These are phyloP conservation scores for Sinocyclocheilus maitianheensis DNA, from an alignment of 2,113 vertebrate genomes.

Conservation along the genomic window DNA sequence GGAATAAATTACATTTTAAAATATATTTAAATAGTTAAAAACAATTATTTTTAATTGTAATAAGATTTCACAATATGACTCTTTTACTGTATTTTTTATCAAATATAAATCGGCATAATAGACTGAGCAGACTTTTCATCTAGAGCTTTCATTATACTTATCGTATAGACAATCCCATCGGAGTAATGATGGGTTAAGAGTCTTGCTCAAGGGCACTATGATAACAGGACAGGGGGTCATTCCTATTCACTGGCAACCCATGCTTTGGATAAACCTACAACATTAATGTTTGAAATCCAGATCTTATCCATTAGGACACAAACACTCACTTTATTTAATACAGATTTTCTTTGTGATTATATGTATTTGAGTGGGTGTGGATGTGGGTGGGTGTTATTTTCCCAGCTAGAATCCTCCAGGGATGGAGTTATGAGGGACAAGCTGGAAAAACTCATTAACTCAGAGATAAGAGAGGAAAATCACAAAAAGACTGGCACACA, in stretches of 20 bases:
- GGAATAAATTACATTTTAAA: not conserved
- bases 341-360: not conserved
- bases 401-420: conserved; percentile 13
- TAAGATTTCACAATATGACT: not conserved
- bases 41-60: not conserved
- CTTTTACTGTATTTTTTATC: not conserved
- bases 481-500: not conserved
- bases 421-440: conserved; percentile 26
- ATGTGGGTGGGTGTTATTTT: conserved; percentile 3
- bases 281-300: not conserved
- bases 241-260: not conserved
- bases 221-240: conserved; percentile 17
- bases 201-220: not conserved
- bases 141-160: not conserved
- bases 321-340: not conserved
- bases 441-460: conserved; percentile 40
- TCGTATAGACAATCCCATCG: not conserved
- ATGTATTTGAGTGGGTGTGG: not conserved
- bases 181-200: conserved; percentile 10
- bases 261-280: not conserved
- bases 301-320: not conserved
- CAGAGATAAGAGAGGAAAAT: conserved; percentile 7
- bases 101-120: not conserved
- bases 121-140: not conserved
- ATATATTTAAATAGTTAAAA: not conserved